phyloP scores from a whole-genome alignment of 2,888 invertebrate species.

The Pachliopta kotzebuea region DNA sequence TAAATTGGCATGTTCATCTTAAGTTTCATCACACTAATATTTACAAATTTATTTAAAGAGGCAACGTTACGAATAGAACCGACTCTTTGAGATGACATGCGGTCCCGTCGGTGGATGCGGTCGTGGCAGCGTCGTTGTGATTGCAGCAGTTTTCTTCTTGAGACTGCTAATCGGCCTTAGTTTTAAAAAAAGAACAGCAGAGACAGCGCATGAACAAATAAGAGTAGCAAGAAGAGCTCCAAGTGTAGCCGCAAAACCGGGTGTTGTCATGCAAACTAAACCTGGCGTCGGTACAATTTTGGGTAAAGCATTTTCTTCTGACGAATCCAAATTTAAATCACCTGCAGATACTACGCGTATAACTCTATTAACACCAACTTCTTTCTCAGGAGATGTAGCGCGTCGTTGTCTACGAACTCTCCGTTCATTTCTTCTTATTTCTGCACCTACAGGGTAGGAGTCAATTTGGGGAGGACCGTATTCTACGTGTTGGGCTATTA shows the following conservation, averaged over 20 bases:
- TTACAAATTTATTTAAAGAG: slow-evolving; percentile 71
- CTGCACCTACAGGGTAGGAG: slow-evolving; percentile 80
- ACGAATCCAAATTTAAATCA: slow-evolving; percentile 89
- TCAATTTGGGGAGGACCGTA: slow-evolving; percentile 86
- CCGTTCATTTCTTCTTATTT: slow-evolving; percentile 86
- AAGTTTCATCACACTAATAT: slow-evolving; percentile 80
- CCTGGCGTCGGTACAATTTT: slow-evolving; percentile 84
- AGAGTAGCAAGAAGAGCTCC: slow-evolving; percentile 91
- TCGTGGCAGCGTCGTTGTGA: slow-evolving; percentile 70
- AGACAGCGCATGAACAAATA: slow-evolving; percentile 91
- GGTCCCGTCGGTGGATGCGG: slow-evolving; percentile 67
- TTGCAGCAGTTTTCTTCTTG: slow-evolving; percentile 77
- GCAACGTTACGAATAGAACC: slow-evolving; percentile 83
- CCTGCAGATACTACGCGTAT: slow-evolving; percentile 96
- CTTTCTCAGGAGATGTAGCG: slow-evolving; percentile 84
- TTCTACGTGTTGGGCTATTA: slow-evolving; percentile 80
- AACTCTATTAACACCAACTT: slow-evolving; percentile 93
- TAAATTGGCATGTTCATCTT: slow-evolving; percentile 69
- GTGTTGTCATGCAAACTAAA: slow-evolving; percentile 95
- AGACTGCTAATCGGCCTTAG: slow-evolving; percentile 85
- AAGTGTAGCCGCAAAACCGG: slow-evolving; percentile 94
- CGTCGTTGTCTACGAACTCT: slow-evolving; percentile 84
- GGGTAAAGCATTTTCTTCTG: slow-evolving; percentile 83
- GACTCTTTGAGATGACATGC: slow-evolving; percentile 80
- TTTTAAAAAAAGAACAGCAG: slow-evolving; percentile 91